Conservation (phyloP, 2,888 invertebrate species). For the Zaprionus obscuricornis region DNA sequence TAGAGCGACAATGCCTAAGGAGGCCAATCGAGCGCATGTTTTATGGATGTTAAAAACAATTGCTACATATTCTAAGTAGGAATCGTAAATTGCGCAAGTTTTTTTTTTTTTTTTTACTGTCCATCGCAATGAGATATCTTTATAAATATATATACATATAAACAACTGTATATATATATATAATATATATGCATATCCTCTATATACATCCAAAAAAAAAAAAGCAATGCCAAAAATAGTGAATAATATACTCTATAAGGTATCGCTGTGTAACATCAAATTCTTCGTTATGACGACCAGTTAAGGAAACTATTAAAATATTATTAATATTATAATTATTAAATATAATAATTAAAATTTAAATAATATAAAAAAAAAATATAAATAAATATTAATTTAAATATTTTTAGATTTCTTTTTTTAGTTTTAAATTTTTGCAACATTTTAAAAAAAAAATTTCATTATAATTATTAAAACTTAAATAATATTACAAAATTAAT, state of each 20-base stretch:
- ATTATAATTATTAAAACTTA: background rate
- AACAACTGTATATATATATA: conserved; percentile 22
- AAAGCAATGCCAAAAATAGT: conserved; percentile 49
- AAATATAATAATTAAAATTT: too few relatives aligned
- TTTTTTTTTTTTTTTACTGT: too few relatives aligned
- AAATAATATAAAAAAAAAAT: background rate
- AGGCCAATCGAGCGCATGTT: conserved; percentile 76
- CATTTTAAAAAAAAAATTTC: background rate
- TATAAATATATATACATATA: background rate
- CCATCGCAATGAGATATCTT: conserved; percentile 6
- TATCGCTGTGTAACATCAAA: too few relatives aligned
- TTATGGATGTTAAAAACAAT: conserved; percentile 74
- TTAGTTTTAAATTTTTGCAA: background rate
- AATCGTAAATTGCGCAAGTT: conserved; percentile 61
- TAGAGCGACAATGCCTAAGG: conserved; percentile 58
- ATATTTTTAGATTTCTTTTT: background rate
- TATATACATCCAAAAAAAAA: conserved; percentile 27
- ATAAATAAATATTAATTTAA: background rate
- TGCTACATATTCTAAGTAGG: conserved; percentile 71
- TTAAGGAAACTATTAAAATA: too few relatives aligned
- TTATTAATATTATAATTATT: too few relatives aligned
- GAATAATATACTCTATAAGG: conserved; percentile 19
- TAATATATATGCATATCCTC: conserved; percentile 41
- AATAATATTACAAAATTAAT: background rate
- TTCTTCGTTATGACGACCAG: too few relatives aligned